Conservation (phyloP, 35 echinoderm and acorn worm genomes). For the Amphiura filiformis region DNA sequence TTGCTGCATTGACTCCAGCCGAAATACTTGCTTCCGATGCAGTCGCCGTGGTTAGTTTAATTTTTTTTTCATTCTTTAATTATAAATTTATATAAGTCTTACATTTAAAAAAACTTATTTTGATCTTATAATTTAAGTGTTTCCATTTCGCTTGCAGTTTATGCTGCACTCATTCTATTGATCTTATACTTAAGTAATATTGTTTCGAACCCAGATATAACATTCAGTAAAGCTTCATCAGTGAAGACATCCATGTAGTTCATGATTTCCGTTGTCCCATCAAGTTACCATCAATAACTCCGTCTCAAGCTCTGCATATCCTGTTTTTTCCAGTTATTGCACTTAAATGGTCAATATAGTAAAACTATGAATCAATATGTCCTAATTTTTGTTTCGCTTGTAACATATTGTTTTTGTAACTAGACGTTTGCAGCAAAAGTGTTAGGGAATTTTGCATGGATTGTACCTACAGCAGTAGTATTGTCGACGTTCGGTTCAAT, state of each 20-base stretch:
- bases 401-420: background rate
- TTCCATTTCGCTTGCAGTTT: no score
- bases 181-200: background rate
- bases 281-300: no score
- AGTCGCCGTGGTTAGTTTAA: conserved; percentile 70
- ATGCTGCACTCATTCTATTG: no score
- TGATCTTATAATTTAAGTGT: no score
- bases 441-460: conserved; percentile 55
- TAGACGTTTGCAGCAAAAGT: conserved; percentile 42
- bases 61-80: no score
- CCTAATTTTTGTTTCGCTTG: background rate
- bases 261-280: no score
- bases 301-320: no score
- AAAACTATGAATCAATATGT: no score
- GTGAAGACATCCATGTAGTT: background rate
- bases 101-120: no score
- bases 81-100: background rate
- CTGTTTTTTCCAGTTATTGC: no score
- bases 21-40: conserved; percentile 79
- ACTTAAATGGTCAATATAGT: no score
- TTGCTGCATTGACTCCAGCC: conserved; percentile 65
- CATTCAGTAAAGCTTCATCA: background rate
- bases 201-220: background rate
- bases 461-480: conserved; percentile 75
- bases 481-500: conserved; percentile 79